phyloP scores from a whole-genome alignment of 2,113 vertebrate species.

The Larimichthys polyactis region DNA sequence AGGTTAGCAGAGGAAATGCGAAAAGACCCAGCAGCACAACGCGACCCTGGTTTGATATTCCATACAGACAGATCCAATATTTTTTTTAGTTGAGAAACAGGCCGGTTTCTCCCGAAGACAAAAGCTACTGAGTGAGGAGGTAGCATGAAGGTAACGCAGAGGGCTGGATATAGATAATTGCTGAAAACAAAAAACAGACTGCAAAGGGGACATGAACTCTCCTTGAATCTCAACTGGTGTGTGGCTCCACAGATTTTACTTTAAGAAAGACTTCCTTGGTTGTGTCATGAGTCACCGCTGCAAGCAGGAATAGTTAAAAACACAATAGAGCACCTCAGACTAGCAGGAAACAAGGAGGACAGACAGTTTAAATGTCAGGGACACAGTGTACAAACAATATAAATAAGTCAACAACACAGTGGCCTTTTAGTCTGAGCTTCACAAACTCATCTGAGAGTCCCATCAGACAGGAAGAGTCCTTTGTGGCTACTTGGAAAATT shows the following conservation, averaged over 20 bases:
- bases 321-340: conserved; percentile 53
- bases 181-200: conserved; percentile 19
- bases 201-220: conserved; percentile 7
- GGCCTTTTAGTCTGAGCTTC: conserved; percentile 16
- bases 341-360: conserved; percentile 41
- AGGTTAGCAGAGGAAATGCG: conserved; percentile 57
- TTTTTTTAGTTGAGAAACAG: conserved; percentile 53
- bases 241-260: conserved; percentile 5
- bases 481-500: conserved; percentile 55
- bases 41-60: conserved; percentile 30
- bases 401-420: conserved; percentile 30
- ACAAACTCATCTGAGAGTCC: conserved; percentile 45
- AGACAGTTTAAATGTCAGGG: conserved; percentile 45
- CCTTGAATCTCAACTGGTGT: neutral
- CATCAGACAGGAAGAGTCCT: conserved; percentile 50
- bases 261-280: conserved; percentile 42
- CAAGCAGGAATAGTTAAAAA: conserved; percentile 13
- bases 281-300: conserved; percentile 37
- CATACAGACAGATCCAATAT: conserved; percentile 35
- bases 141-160: conserved; percentile 13
- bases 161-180: neutral
- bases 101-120: conserved; percentile 28
- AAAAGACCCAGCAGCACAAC: conserved; percentile 43
- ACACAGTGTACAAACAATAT: conserved; percentile 42
- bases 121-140: conserved; percentile 26